Conservation (phyloP, 2,797 vertebrate species). For the Loriculus beryllinus region DNA sequence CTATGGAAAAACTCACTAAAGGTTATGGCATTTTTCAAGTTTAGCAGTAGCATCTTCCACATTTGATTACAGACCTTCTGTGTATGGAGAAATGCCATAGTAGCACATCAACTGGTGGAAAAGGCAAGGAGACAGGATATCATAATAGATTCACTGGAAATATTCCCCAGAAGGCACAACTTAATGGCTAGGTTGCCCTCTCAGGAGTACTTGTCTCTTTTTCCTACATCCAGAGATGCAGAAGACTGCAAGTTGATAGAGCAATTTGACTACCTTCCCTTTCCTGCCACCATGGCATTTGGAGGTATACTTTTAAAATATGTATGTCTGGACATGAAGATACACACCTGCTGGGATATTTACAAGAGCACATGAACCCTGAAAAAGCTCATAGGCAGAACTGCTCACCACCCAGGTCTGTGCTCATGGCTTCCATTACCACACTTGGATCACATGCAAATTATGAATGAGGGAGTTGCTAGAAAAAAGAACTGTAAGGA, state of each 20-base stretch:
- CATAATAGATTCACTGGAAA: background rate
- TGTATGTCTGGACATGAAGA: background rate
- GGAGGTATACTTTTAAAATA: background rate
- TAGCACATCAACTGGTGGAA: background rate
- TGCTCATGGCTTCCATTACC: background rate
- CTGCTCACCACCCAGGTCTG: background rate
- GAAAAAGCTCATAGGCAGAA: background rate
- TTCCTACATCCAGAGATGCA: background rate
- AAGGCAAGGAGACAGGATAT: background rate
- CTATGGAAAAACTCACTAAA: background rate
- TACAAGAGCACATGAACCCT: background rate
- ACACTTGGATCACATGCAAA: background rate
- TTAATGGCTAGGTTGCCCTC: background rate
- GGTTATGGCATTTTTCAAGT: background rate
- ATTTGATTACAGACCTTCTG: background rate
- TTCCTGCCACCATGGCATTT: background rate
- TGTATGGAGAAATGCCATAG: background rate
- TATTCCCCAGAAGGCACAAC: background rate
- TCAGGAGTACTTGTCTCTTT: background rate
- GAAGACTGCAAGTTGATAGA: background rate
- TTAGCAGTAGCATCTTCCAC: background rate
- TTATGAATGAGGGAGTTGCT: background rate
- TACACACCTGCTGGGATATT: background rate
- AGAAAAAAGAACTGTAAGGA: background rate
- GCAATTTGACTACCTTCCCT: background rate